phyloP scores from a whole-genome alignment of 2,888 invertebrate genomes.

The Kuschelorhynchus macadamiae region DNA sequence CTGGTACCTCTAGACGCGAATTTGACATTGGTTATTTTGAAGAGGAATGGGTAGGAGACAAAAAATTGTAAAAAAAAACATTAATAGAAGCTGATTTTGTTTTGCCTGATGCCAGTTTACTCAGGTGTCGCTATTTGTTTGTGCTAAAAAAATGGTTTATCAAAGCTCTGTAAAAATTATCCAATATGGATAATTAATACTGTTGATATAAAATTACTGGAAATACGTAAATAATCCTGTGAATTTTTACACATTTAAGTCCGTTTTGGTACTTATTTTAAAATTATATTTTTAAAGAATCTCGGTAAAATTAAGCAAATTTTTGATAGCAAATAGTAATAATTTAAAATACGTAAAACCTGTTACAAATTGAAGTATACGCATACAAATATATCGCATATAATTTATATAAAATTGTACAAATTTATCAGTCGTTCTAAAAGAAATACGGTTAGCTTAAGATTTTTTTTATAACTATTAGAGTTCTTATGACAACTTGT shows the following conservation, averaged over 20 bases:
- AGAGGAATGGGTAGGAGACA: too few species aligned
- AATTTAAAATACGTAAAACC: constrained; percentile 65
- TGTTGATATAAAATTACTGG: constrained; percentile 59
- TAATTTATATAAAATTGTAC: constrained; percentile 53
- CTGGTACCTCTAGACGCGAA: too few species aligned
- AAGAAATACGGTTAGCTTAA: background rate
- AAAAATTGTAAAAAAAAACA: too few species aligned
- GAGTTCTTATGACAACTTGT: background rate
- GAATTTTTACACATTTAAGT: constrained; percentile 51
- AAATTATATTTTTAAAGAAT: constrained; percentile 11
- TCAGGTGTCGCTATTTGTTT: too few species aligned
- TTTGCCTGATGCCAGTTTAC: too few species aligned
- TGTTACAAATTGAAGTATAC: constrained; percentile 68
- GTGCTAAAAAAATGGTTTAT: constrained; percentile 8
- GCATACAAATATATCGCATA: constrained; percentile 52
- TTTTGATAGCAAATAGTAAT: constrained; percentile 34
- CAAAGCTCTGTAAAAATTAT: constrained; percentile 60
- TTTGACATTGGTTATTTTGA: too few species aligned
- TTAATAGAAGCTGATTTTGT: too few species aligned
- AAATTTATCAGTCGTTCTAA: background rate
- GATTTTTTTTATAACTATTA: background rate
- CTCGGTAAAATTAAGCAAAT: background rate
- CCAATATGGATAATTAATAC: constrained; percentile 64
- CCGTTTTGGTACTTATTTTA: constrained; percentile 31
- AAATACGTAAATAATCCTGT: constrained; percentile 59